Evolutionary conservation across 2,113 vertebrate species (phyloP).

Genomic region (Gopherus evgoodei): DNA sequence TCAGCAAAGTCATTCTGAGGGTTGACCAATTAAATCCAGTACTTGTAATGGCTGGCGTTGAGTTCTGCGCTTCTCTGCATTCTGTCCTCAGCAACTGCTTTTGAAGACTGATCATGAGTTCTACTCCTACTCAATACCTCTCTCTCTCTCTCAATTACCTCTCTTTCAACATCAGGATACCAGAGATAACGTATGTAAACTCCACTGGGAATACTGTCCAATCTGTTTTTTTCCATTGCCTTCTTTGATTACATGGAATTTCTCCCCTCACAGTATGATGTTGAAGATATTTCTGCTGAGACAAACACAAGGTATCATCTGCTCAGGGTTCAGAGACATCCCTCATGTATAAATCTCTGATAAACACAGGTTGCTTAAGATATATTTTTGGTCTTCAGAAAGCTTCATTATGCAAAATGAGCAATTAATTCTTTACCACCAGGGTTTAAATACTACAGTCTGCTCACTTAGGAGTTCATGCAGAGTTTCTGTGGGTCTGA

Average conservation of each 20-base stretch:
- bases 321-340: no score
- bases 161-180: background rate
- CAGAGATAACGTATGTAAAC: background rate
- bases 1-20: background rate
- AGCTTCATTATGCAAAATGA: no score
- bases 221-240: background rate
- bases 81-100: background rate
- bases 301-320: no score
- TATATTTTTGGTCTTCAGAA: no score
- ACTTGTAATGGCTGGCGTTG: background rate
- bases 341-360: no score
- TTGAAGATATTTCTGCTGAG: no score
- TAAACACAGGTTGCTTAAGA: no score
- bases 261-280: background rate
- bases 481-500: no score
- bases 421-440: no score
- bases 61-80: background rate
- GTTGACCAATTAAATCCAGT: background rate
- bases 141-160: background rate
- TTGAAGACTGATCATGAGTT: background rate
- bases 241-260: background rate
- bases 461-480: no score
- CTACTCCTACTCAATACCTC: background rate
- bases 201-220: background rate
- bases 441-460: no score